A percentile compares a stretch with the other conserved stretches of the same genome.
These are phyloP conservation scores for Lutjanus argentimaculatus DNA, from an alignment of 2,797 vertebrate species.

Conservation along the genomic window DNA sequence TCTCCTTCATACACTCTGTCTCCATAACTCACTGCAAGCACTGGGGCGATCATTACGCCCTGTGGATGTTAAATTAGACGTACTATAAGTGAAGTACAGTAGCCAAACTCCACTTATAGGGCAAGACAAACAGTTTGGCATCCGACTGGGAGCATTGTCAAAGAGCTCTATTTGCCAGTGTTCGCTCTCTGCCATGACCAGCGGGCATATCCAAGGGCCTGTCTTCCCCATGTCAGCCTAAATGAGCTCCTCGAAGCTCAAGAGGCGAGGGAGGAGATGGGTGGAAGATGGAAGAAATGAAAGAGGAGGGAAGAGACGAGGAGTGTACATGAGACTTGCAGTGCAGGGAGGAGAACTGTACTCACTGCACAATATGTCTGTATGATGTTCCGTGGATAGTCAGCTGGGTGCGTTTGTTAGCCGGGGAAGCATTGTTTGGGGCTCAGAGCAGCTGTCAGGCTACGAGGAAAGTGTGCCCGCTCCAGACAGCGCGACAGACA, in stretches of 20 bases:
- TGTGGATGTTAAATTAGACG: slow-evolving; percentile 47
- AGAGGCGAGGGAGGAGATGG: slow-evolving; percentile 34
- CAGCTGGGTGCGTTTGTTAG: slow-evolving; percentile 74
- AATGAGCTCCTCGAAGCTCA: slow-evolving; percentile 72
- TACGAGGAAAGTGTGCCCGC: slow-evolving; percentile 36
- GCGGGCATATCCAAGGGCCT: slow-evolving; percentile 62
- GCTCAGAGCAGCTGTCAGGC: slow-evolving; percentile 78
- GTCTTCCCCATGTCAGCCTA: slow-evolving; percentile 71
- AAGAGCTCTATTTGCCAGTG: slow-evolving; percentile 54
- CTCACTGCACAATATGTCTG: slow-evolving; percentile 66
- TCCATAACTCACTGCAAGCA: slow-evolving; percentile 3
- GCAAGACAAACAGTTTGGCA: slow-evolving; percentile 65
- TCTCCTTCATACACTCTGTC: not conserved
- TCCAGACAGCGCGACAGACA: slow-evolving; percentile 46
- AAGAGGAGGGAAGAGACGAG: slow-evolving; percentile 37
- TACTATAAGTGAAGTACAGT: slow-evolving; percentile 49
- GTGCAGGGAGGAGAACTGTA: slow-evolving; percentile 51
- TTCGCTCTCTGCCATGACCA: slow-evolving; percentile 60
- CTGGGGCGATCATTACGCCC: slow-evolving; percentile 17
- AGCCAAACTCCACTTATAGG: slow-evolving; percentile 62
- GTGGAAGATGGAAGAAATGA: slow-evolving; percentile 23
- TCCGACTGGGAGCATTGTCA: slow-evolving; percentile 67
- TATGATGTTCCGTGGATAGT: slow-evolving; percentile 64
- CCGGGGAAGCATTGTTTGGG: slow-evolving; percentile 55
- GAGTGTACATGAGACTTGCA: slow-evolving; percentile 34